Percentiles rank a stretch among this genome's conserved stretches.
Conservation (phyloP, 2,888 invertebrate genomes). For the Thalpophila matura region DNA sequence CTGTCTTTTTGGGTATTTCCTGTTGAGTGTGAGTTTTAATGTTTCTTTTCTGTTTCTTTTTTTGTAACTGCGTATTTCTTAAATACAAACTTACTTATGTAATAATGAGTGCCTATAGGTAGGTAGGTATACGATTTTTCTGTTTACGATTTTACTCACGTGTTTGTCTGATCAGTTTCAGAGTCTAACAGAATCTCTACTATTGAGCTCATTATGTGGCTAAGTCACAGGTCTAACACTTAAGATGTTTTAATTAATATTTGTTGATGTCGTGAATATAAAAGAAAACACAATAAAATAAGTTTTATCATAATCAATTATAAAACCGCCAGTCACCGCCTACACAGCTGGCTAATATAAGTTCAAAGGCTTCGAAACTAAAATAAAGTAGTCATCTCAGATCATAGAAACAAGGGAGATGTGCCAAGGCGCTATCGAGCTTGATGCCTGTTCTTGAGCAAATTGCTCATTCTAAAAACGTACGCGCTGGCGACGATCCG, state of each 20-base stretch:
- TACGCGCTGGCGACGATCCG: no score
- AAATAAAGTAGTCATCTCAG: no score
- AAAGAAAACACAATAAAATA: background rate
- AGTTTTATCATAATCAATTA: conserved; percentile 13
- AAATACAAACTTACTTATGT: background rate
- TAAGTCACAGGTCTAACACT: background rate
- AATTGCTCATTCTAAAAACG: no score
- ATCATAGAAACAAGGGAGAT: no score
- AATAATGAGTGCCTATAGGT: background rate
- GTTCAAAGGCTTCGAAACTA: conserved; percentile 8
- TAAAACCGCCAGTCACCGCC: conserved; percentile 23
- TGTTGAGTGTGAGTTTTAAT: conserved; percentile 2
- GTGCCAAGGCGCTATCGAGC: no score
- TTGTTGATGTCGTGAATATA: conserved; percentile 1
- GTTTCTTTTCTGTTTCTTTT: no score
- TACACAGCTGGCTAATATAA: conserved; percentile 14
- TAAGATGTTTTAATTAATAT: background rate
- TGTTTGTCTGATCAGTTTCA: background rate
- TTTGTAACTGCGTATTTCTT: no score
- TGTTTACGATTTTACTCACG: background rate
- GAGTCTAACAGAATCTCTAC: no score
- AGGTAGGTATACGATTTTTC: background rate
- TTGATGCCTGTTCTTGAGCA: no score
- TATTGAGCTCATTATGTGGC: background rate
- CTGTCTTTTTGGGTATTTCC: background rate